Percentiles rank a stretch among this genome's conserved stretches.
Conservation (phyloP, 2,888 invertebrate genomes). For the Drosophila picticornis region DNA sequence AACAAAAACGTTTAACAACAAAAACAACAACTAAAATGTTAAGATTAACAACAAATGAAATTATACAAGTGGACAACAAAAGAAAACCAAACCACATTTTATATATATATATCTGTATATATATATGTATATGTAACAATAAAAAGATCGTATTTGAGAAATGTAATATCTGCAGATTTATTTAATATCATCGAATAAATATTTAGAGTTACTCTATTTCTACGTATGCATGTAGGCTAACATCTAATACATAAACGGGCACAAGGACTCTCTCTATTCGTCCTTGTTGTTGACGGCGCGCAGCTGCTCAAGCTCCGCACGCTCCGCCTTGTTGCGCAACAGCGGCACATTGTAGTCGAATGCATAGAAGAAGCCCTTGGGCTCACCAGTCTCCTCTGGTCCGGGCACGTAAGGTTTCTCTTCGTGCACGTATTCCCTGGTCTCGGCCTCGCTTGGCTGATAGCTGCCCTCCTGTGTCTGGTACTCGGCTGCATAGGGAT, state of each 20-base stretch:
- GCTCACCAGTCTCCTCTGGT: constrained; percentile 86
- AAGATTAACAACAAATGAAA: constrained; percentile 49
- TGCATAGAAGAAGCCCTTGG: constrained; percentile 91
- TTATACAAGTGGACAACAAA: constrained; percentile 54
- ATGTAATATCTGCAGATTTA: constrained; percentile 59
- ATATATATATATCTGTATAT: constrained; percentile 65
- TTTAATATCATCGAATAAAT: constrained; percentile 66
- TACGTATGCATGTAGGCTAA: constrained; percentile 36
- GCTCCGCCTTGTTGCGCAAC: constrained; percentile 83
- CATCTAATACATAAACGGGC: constrained; percentile 15
- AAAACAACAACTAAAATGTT: constrained; percentile 48
- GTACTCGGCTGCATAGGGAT: constrained; percentile 84
- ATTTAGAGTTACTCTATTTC: constrained; percentile 59
- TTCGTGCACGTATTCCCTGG: constrained; percentile 81
- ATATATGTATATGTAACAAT: constrained; percentile 61
- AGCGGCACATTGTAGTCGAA: constrained; percentile 89
- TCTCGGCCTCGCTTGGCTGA: constrained; percentile 76
- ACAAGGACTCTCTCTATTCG: constrained; percentile 48
- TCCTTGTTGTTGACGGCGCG: constrained; percentile 82
- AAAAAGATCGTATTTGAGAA: constrained; percentile 59
- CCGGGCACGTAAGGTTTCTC: constrained; percentile 84
- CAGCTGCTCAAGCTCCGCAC: constrained; percentile 82
- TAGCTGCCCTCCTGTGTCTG: constrained; percentile 78
- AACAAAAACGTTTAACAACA: constrained; percentile 36
- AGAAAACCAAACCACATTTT: constrained; percentile 65